phyloP scores from a whole-genome alignment of 2,797 vertebrate species.

The Hybognathus amarus region DNA sequence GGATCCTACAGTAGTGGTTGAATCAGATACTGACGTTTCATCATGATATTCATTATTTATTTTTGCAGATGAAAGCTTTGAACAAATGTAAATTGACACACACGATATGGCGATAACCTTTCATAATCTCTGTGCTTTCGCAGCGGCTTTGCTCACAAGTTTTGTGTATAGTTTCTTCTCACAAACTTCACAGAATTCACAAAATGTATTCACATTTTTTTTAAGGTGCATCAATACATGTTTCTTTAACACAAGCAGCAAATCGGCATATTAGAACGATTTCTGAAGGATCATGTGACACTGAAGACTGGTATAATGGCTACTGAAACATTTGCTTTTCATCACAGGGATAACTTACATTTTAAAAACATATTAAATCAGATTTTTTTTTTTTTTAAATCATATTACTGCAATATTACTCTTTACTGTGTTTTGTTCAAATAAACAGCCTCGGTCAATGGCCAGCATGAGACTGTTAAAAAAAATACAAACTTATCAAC shows the following conservation, averaged over 20 bases:
- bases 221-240: too few species aligned
- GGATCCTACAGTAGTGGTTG: neutral
- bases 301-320: neutral
- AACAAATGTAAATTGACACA: constrained; percentile 4
- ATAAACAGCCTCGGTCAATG: neutral
- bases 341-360: neutral
- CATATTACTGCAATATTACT: neutral
- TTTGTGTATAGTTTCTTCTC: neutral
- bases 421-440: neutral
- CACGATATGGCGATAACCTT: neutral
- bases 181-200: neutral
- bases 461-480: neutral
- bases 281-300: neutral
- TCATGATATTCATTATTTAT: constrained; percentile 29
- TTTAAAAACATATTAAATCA: neutral
- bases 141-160: constrained; percentile 4
- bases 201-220: neutral
- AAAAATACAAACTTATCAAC: neutral
- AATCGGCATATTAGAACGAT: neutral
- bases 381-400: too few species aligned
- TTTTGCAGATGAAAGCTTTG: constrained; percentile 12
- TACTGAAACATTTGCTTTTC: neutral
- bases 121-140: neutral
- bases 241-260: too few species aligned
- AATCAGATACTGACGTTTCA: neutral